phyloP scores from a whole-genome alignment of 2,888 invertebrate genomes.

The Hirtodrosophila confusa region DNA sequence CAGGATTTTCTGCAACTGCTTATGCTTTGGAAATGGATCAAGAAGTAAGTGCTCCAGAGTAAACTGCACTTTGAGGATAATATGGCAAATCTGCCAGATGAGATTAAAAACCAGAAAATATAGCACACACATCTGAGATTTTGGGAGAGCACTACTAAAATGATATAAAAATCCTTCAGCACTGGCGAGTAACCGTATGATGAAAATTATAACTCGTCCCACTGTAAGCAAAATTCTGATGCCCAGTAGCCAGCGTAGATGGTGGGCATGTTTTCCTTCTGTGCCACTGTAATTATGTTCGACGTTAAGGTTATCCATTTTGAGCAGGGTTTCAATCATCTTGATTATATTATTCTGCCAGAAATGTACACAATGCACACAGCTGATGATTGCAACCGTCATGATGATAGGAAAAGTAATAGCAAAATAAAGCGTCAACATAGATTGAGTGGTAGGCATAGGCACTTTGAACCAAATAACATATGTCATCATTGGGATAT shows the following conservation, averaged over 20 bases:
- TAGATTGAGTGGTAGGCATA: neutral
- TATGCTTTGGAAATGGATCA: slow-evolving; percentile 6
- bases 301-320: neutral
- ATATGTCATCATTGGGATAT: too few species aligned
- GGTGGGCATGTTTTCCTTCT: neutral
- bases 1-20: neutral
- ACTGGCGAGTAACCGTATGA: neutral
- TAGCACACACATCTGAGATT: neutral
- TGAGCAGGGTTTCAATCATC: slow-evolving; percentile 6
- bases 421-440: neutral
- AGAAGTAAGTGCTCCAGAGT: slow-evolving; percentile 3
- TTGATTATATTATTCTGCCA: slow-evolving; percentile 24
- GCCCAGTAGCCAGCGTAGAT: neutral
- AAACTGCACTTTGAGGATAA: neutral
- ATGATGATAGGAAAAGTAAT: neutral
- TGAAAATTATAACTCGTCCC: neutral
- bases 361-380: slow-evolving; percentile 3
- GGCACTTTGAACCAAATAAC: fast-evolving
- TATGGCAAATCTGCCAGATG: slow-evolving; percentile 4
- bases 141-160: neutral
- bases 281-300: neutral
- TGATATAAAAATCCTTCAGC: fast-evolving
- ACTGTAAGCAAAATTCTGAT: neutral
- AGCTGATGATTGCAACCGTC: neutral
- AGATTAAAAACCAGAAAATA: slow-evolving; percentile 2